These are phyloP conservation scores for Bombus superbus DNA, from an alignment of 1,140 invertebrate genomes.

Conservation along the genomic window DNA sequence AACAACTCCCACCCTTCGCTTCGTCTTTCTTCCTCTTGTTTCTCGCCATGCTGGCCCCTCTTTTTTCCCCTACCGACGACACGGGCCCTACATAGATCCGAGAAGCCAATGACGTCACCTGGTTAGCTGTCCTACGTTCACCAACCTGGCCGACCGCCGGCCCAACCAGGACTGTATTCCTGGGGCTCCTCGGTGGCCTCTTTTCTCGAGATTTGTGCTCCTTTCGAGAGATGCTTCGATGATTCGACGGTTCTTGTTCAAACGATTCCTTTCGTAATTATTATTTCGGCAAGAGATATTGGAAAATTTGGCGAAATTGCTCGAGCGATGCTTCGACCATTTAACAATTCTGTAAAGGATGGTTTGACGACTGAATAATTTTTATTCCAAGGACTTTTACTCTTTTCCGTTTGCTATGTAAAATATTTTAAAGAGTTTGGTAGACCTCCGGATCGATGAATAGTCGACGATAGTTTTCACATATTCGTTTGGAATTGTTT, in stretches of 20 bases:
- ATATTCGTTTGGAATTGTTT: no score
- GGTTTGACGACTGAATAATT: no score
- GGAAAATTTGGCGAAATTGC: no score
- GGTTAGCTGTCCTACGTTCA: slow-evolving; percentile 77
- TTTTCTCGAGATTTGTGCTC: not conserved
- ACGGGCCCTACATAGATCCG: slow-evolving; percentile 68
- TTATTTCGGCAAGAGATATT: no score
- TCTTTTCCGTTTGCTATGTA: no score
- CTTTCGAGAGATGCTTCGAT: not conserved
- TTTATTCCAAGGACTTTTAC: no score
- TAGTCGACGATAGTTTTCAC: no score
- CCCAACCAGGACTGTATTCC: slow-evolving; percentile 53
- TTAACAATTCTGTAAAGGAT: no score
- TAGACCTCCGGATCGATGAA: no score
- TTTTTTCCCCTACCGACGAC: slow-evolving; percentile 40
- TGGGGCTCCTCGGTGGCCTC: slow-evolving; percentile 17
- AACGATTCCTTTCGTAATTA: not conserved
- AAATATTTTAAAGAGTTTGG: no score
- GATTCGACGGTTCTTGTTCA: no score
- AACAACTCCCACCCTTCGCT: slow-evolving; percentile 75
- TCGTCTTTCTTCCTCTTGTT: slow-evolving; percentile 65
- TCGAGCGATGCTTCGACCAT: no score
- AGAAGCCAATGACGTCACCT: slow-evolving; percentile 76
- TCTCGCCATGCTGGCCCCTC: slow-evolving; percentile 42
- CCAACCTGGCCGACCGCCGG: slow-evolving; percentile 66